Evolutionary conservation across 2,888 invertebrate species (phyloP).

Genomic region (Protodeltote pygarga): DNA sequence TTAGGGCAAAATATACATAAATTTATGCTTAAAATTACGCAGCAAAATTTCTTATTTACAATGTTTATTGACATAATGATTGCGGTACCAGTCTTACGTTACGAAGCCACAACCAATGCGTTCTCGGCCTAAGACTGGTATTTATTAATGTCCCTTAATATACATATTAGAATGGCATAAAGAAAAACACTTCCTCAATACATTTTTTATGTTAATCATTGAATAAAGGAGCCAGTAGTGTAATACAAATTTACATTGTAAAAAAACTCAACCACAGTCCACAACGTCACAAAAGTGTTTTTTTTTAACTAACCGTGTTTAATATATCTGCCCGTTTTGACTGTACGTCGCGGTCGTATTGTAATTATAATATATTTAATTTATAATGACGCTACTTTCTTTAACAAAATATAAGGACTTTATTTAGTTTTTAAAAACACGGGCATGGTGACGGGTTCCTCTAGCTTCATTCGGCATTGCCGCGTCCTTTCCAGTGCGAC

Average conservation of each 20-base stretch:
- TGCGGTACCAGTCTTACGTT: no score
- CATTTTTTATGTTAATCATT: constrained; percentile 22
- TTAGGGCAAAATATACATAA: no score
- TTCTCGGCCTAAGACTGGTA: constrained; percentile 15
- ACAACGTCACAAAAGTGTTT: constrained; percentile 21
- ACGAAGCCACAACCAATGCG: no score
- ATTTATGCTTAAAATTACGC: no score
- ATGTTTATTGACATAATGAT: no score
- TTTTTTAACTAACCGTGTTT: constrained; percentile 12
- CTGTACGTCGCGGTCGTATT: constrained; percentile 18
- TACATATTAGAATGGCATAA: constrained; percentile 36
- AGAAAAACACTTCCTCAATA: constrained; percentile 40
- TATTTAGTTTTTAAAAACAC: no score
- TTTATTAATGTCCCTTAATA: constrained; percentile 29
- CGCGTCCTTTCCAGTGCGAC: no score
- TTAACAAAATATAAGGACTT: not conserved
- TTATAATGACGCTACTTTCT: no score
- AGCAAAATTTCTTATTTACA: no score
- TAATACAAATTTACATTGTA: constrained; percentile 10
- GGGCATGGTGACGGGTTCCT: no score
- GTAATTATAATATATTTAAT: not conserved
- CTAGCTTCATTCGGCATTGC: no score
- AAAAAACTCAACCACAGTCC: constrained; percentile 13
- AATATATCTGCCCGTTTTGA: constrained; percentile 19
- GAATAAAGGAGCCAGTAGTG: constrained; percentile 25